Base-by-base conservation (phyloP, 1,140 invertebrate species). In the Trichomalopsis sarcophagae region DNA sequence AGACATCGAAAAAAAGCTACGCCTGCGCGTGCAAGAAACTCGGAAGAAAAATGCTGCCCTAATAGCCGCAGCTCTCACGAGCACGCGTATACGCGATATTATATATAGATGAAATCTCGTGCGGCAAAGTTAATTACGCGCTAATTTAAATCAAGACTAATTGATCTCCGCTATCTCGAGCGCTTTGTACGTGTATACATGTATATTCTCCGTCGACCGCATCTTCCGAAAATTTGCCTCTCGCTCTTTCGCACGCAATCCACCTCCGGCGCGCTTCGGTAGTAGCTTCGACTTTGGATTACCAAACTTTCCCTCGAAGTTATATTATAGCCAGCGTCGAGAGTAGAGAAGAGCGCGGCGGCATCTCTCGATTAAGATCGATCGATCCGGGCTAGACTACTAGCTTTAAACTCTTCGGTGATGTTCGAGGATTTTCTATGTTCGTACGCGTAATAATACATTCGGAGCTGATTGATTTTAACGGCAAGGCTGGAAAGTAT, bases 101-200 rank as follows among this genome's bases (percentile, higher is more conserved):
- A 77, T 47, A 77, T 77, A 77, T 40, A n/a, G 9, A 79, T n/a
- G 40, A 44, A 44, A 44, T 44, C 40, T 44, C 55, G 79, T 33
- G 9, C 40, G 89, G 87, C 89, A 90, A 89, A 92, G 90, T 91
- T 92, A 92, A 92, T 92, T 91, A 92, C 89, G 6, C 87, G 87
- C 88, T 92, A 91, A 92, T 91, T 92, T 91, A 89, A 92, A 92
- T 92, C 88, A 91, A 91, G 90, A 89, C 90, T 92, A 92, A 92
- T 92, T 91, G 90, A 92, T 91, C 88, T 87, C 83, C 84, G 76
- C 86, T 87, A 84, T 68, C 27, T 27, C 27, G 27, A 55, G 73
- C 73, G 62, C 10, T 47, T 9, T 33, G 69, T 33, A 33, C 27
- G 3, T 36, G 36, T 6, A 0, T 44, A 75, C 23, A 30, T 17